Conservation (phyloP, 53 echinoderm and acorn worm species). For the Temnopleurus reevesii region DNA sequence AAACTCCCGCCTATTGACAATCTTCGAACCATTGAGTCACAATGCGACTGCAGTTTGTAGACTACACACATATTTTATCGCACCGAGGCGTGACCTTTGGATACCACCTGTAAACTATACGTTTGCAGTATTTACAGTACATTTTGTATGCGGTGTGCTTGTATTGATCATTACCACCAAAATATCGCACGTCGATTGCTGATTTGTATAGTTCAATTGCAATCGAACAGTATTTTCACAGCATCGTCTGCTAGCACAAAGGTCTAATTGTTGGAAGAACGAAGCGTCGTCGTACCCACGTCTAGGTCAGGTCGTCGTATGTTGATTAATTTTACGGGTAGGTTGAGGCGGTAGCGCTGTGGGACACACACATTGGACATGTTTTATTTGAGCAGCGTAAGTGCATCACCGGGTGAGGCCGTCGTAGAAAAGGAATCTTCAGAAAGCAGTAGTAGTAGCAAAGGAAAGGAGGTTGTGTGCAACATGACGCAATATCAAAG, state of each 20-base stretch:
- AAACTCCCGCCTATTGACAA: too few relatives aligned
- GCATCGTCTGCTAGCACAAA: conserved; percentile 14
- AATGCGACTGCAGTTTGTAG: not conserved
- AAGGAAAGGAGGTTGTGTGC: not conserved
- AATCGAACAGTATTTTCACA: not conserved
- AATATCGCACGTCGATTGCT: not conserved
- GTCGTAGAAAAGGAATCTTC: conserved; percentile 1
- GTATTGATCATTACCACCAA: not conserved
- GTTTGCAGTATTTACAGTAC: not conserved
- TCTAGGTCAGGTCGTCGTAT: conserved; percentile 44
- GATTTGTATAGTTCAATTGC: conserved; percentile 2
- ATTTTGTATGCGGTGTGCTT: not conserved
- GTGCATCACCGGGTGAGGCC: conserved; percentile 1
- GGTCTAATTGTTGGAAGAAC: conserved; percentile 16
- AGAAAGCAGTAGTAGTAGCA: not conserved
- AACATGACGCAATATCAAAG: conserved; percentile 5
- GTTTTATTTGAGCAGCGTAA: conserved; percentile 49
- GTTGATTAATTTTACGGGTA: conserved; percentile 51
- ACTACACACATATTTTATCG: not conserved
- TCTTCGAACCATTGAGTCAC: too few relatives aligned
- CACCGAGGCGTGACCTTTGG: conserved; percentile 19
- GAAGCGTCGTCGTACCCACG: not conserved
- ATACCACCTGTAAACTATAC: conserved; percentile 41
- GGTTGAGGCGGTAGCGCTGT: conserved; percentile 46
- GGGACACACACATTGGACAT: not conserved